Base-by-base conservation (phyloP, 2,888 invertebrate genomes). In the Chouioia cunea region DNA sequence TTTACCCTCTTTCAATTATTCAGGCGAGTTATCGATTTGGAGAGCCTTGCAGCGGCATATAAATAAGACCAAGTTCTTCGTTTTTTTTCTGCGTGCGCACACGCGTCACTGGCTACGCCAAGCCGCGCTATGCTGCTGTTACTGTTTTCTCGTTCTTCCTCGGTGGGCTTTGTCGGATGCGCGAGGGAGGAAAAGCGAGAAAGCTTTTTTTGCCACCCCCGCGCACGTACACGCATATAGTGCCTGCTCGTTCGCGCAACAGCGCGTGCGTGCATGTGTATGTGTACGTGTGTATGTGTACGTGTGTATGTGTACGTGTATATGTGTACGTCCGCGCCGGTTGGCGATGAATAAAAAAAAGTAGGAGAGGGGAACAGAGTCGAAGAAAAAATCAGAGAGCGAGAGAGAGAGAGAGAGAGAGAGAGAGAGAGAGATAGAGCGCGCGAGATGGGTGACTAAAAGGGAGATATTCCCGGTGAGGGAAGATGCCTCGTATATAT, bases 31-130 rank as follows among this genome's bases (percentile, higher is more conserved):
- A 82, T 82, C 80, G 82, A 82, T 82, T 82, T 77, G 77, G 76
- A 77, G 71, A 57, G 68, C 36, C 47, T 65, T 65, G 72, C 65
- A 60, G 67, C 48, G 79, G 81, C 82, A 82, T 82, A 83, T 83
- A 83, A 84, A 83, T 83, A 83, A 83, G 83, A 81, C 81, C 83
- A 3, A 83, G 83, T 83, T 84, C 71, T 83, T 83, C 12, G 6
- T 6, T 36, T 83, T 83, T 71, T 83, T 83, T 79, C 83, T 81
- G 82, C 82, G 83, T 83, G 82, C 74, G 71, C 83, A 82, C 81
- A 84, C 83, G 83, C 83, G 83, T 84, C 84, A 83, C 81, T 84
- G 83, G 76, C 80, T 80, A 78, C 82, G 80, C 81, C 81, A 78
- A 74, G 76, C 77, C 77, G 57, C 66, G 20, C 50, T 59, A 52